Evolutionary conservation across 23 tunicate genomes (phyloP).

Genomic region (Aplidium turbinatum): DNA sequence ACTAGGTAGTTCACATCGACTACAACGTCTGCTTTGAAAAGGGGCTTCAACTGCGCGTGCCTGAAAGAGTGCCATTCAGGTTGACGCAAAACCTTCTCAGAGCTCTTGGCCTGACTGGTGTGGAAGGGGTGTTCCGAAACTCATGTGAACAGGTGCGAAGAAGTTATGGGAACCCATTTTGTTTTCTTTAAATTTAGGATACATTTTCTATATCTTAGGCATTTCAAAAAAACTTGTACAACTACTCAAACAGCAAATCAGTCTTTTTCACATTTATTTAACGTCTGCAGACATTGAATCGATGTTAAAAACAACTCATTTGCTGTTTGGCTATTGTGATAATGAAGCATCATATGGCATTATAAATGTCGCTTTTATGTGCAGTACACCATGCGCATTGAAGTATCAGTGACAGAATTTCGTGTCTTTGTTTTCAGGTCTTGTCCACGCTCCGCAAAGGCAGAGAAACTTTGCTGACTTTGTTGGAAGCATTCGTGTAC

Average conservation of each 20-base stretch:
- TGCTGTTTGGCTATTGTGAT: too few relatives aligned
- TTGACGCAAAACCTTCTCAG: constrained; percentile 83
- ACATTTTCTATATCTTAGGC: too few relatives aligned
- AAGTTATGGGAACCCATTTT: neutral
- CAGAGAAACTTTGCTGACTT: constrained; percentile 85
- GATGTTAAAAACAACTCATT: too few relatives aligned
- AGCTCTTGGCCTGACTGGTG: constrained; percentile 87
- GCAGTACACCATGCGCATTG: too few relatives aligned
- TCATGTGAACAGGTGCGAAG: constrained; percentile 84
- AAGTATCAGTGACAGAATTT: neutral
- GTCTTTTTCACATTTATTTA: too few relatives aligned
- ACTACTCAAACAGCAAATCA: too few relatives aligned
- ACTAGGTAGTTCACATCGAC: constrained; percentile 97
- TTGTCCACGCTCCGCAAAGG: constrained; percentile 84
- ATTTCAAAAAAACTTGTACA: too few relatives aligned
- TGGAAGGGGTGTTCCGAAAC: constrained; percentile 83
- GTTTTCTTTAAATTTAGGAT: neutral
- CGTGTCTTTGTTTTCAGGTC: constrained; percentile 40
- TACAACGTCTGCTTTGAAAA: constrained; percentile 99
- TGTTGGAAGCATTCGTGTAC: constrained; percentile 97
- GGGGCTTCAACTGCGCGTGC: constrained; percentile 88
- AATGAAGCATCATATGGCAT: too few relatives aligned
- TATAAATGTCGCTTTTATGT: too few relatives aligned
- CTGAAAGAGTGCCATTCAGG: constrained; percentile 93
- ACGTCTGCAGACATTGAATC: too few relatives aligned